These are phyloP conservation scores for Pogonomyrmex barbatus DNA, from an alignment of 1,140 invertebrate species.

Conservation along the genomic window DNA sequence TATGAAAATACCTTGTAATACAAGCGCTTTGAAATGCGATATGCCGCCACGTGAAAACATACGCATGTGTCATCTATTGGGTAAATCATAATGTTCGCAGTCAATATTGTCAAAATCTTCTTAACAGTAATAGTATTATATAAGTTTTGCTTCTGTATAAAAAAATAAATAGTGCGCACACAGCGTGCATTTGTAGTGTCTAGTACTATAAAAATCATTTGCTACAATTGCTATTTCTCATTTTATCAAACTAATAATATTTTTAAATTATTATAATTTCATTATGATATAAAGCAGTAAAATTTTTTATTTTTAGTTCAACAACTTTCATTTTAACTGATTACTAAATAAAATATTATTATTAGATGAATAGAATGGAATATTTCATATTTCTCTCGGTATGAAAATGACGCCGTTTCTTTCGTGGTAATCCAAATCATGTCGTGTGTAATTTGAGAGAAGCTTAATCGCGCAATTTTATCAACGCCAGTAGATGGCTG, in stretches of 20 bases:
- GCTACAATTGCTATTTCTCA: background rate
- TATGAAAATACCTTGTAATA: too few relatives aligned
- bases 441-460: constrained; percentile 23
- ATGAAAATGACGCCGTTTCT: background rate
- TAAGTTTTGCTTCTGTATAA: too few relatives aligned
- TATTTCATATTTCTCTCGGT: constrained; percentile 23
- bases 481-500: background rate
- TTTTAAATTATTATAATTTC: background rate
- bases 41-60: too few relatives aligned
- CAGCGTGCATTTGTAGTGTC: too few relatives aligned
- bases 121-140: too few relatives aligned
- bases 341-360: constrained; percentile 20
- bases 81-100: too few relatives aligned
- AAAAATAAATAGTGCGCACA: too few relatives aligned
- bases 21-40: too few relatives aligned
- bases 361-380: background rate
- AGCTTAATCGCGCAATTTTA: constrained; percentile 38
- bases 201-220: background rate
- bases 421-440: background rate
- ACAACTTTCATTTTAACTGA: background rate
- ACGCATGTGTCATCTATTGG: too few relatives aligned
- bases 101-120: too few relatives aligned
- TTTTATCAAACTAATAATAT: background rate
- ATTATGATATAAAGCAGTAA: background rate
- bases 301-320: background rate